These are phyloP conservation scores for Cheumatopsyche charites DNA, from an alignment of 1,140 invertebrate species.

Conservation along the genomic window DNA sequence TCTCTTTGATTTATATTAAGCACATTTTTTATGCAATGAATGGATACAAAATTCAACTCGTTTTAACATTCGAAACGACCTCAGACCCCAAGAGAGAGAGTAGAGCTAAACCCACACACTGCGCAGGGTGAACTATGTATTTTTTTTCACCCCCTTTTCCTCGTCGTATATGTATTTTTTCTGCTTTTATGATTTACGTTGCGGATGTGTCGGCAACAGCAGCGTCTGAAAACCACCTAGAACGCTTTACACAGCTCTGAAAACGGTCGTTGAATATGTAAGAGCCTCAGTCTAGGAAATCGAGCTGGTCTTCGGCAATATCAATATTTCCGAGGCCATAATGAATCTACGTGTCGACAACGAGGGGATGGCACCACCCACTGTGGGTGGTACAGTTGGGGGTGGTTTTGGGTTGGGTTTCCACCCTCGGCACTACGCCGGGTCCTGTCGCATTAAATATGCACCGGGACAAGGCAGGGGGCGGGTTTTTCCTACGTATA, in stretches of 20 bases:
- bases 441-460: slow-evolving; percentile 17
- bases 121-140: too few relatives aligned
- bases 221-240: not conserved
- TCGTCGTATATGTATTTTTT: too few relatives aligned
- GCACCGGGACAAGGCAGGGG: not conserved
- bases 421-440: not conserved
- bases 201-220: not conserved
- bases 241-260: too few relatives aligned
- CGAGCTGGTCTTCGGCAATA: not conserved
- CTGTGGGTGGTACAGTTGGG: not conserved
- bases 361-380: not conserved
- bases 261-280: slow-evolving; percentile 10
- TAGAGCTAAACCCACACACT: too few relatives aligned
- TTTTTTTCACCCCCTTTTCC: too few relatives aligned
- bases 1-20: too few relatives aligned
- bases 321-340: slow-evolving; percentile 20
- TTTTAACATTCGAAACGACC: too few relatives aligned
- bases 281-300: not conserved
- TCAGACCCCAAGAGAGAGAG: too few relatives aligned
- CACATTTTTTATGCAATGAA: too few relatives aligned
- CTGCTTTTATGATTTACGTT: not conserved
- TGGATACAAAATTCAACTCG: too few relatives aligned
- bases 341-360: slow-evolving; percentile 8
- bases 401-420: not conserved
- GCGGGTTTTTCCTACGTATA: not conserved